These are phyloP conservation scores for Napeogenes inachia DNA, from an alignment of 2,888 invertebrate species.

Conservation along the genomic window DNA sequence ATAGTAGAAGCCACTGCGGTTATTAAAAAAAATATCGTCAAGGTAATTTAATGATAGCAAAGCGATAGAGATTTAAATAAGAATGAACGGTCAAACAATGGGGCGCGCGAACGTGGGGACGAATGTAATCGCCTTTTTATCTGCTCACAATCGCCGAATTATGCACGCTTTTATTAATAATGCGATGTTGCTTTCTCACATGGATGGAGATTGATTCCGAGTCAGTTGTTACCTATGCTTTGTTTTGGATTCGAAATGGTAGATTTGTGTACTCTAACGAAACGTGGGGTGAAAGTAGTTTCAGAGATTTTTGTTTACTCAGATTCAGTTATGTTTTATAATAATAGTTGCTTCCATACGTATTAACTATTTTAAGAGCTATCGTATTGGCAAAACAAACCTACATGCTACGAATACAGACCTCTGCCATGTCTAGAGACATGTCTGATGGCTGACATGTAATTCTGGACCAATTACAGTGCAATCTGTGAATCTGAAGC, in stretches of 20 bases:
- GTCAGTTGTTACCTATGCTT: slow-evolving; percentile 27
- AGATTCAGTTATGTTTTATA: too few species aligned
- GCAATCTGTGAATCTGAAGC: slow-evolving; percentile 46
- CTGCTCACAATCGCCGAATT: slow-evolving; percentile 45
- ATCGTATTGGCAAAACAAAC: too few species aligned
- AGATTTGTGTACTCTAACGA: slow-evolving; percentile 7
- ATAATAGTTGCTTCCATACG: too few species aligned
- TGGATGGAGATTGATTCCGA: slow-evolving; percentile 28
- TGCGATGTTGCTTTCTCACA: slow-evolving; percentile 35
- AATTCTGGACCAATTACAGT: slow-evolving; percentile 46
- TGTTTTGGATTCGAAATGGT: slow-evolving; percentile 5
- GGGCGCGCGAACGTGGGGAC: slow-evolving; percentile 31
- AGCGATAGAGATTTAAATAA: slow-evolving; percentile 42
- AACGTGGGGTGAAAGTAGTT: neutral
- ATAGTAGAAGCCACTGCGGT: too few species aligned
- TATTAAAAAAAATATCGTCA: neutral
- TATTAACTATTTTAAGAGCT: too few species aligned
- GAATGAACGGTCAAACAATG: slow-evolving; percentile 50
- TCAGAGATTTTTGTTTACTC: neutral
- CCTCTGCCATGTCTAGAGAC: neutral
- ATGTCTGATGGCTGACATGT: slow-evolving; percentile 20
- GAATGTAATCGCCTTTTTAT: slow-evolving; percentile 42
- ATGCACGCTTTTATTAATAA: slow-evolving; percentile 63
- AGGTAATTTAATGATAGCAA: slow-evolving; percentile 7
- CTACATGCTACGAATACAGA: neutral